These are phyloP conservation scores for Piezodorus guildinii DNA, from an alignment of 1,140 invertebrate species.

Conservation along the genomic window DNA sequence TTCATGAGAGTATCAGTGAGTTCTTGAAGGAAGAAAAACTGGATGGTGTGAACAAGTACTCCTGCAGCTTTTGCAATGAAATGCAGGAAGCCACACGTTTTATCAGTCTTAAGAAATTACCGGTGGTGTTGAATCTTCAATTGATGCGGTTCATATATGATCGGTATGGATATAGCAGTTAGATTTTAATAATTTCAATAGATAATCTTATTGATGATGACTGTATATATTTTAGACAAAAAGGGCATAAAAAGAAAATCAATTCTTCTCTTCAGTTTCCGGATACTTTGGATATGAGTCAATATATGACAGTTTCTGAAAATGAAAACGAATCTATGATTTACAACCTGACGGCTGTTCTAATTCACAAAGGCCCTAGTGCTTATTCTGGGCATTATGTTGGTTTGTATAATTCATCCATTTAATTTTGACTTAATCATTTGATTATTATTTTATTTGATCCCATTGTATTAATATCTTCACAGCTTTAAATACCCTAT, in stretches of 20 bases:
- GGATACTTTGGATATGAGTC: slow-evolving; percentile 52
- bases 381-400: slow-evolving; percentile 63
- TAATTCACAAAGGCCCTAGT: slow-evolving; percentile 53
- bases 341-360: slow-evolving; percentile 52
- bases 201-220: background rate
- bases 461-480: too few relatives aligned
- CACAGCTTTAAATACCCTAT: too few relatives aligned
- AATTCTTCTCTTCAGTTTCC: slow-evolving; percentile 54
- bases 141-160: slow-evolving; percentile 57
- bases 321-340: slow-evolving; percentile 32
- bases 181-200: slow-evolving; percentile 5
- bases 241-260: slow-evolving; percentile 54
- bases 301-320: slow-evolving; percentile 36
- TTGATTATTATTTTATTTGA: too few relatives aligned
- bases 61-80: slow-evolving; percentile 45
- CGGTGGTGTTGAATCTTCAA: slow-evolving; percentile 60
- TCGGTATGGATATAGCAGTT: slow-evolving; percentile 34
- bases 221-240: slow-evolving; percentile 38
- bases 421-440: too few relatives aligned
- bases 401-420: slow-evolving; percentile 32
- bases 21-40: slow-evolving; percentile 52
- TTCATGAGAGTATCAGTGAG: slow-evolving; percentile 49
- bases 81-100: slow-evolving; percentile 51
- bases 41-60: slow-evolving; percentile 54
- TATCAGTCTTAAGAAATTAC: slow-evolving; percentile 46